Percentiles rank a stretch among this genome's conserved stretches.
These are phyloP conservation scores for Folsomia manolachei DNA, from an alignment of 2,888 invertebrate genomes.

Conservation along the genomic window DNA sequence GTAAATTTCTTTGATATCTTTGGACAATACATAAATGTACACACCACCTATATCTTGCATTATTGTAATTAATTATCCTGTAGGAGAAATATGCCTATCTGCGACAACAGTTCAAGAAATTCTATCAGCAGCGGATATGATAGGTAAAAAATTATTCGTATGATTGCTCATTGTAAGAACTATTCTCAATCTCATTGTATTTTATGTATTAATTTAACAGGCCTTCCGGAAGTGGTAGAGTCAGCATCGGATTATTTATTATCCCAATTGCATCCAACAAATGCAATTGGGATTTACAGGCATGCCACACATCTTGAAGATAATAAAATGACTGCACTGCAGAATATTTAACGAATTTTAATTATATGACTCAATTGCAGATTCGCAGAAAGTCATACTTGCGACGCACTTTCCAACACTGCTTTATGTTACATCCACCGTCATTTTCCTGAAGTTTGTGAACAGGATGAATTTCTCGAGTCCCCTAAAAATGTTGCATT, in stretches of 20 bases:
- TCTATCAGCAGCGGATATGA: slow-evolving; percentile 85
- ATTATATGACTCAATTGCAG: slow-evolving; percentile 55
- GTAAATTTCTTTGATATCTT: too few species aligned
- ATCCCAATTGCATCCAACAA: slow-evolving; percentile 78
- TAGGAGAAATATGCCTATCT: slow-evolving; percentile 67
- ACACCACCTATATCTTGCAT: neutral
- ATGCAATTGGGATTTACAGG: slow-evolving; percentile 84
- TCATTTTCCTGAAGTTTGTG: slow-evolving; percentile 76
- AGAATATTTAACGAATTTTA: neutral
- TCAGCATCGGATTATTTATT: slow-evolving; percentile 82
- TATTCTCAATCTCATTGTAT: too few species aligned
- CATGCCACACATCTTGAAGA: slow-evolving; percentile 52
- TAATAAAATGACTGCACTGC: neutral
- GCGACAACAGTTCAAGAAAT: slow-evolving; percentile 83
- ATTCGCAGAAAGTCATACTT: slow-evolving; percentile 86
- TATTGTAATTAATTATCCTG: slow-evolving; percentile 28
- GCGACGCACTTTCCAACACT: slow-evolving; percentile 70
- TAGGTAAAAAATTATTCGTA: slow-evolving; percentile 62
- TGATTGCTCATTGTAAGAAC: too few species aligned
- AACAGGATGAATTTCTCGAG: slow-evolving; percentile 81
- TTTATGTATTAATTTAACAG: neutral
- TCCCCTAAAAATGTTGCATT: slow-evolving; percentile 74
- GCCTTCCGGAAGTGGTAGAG: slow-evolving; percentile 65
- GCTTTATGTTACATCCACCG: slow-evolving; percentile 78
- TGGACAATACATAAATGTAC: too few species aligned